Base-by-base conservation (phyloP, 2,113 vertebrate genomes). In the Orcinus orca region DNA sequence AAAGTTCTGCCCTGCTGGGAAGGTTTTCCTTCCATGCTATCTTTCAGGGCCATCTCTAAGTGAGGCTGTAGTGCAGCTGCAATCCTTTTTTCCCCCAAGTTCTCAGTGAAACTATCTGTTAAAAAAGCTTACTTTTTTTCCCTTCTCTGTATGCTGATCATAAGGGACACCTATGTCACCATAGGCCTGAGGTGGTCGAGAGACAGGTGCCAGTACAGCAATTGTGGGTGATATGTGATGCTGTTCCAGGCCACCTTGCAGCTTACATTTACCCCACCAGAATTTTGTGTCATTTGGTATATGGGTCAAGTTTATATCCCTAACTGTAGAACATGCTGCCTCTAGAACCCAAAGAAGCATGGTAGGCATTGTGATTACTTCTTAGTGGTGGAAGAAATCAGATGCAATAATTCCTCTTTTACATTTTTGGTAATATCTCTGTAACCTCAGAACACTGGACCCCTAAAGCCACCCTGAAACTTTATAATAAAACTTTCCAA, bases 31-130 rank as follows among this genome's bases (percentile, higher is more conserved):
- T 88, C 14, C 68, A 0, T 55, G 33, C 1, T 53, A 6, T 73
- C 2, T 26, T 26, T n/a, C 29, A 17, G 18, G 41, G 17, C 2
- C n/a, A 29, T 18, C 26, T 68, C 44, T 55, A 55, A 29, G 8
- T 29, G 5, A 7, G 9, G 1, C 1, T 23, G 2, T 9, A 77
- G 8, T 10, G 0, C 14, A 65, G 0, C 1, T 38, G 0, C 0
- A 44, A 12, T 1, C 55, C 76, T 74, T 47, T 36, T 21, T 41
- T 25, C 71, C 63, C 8, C 0, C 4, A 60, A 1, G 63, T 50
- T 67, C 10, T 80, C 29, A 58, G 4, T 11, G 5, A 38, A 65
- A 1, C 0, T 3, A 36, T 9, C 29, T 58, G 9, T 55, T 50
- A 23, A 33, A 91, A 71, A 82, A 77, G 20, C 10, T 53, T 81